These are phyloP conservation scores for Mamestra brassicae DNA, from an alignment of 2,888 invertebrate genomes.

Conservation along the genomic window DNA sequence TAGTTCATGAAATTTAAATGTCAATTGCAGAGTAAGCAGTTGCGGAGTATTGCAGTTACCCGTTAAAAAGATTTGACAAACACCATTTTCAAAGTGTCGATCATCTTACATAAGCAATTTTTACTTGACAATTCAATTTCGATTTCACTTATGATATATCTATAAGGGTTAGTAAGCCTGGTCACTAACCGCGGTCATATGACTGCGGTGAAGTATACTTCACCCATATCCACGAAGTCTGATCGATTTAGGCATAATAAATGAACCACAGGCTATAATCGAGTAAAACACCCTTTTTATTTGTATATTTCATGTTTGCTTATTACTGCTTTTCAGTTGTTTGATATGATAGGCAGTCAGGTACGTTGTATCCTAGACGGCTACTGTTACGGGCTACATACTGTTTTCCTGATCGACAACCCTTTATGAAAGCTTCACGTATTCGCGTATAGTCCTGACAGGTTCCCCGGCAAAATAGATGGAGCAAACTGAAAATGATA, in stretches of 20 bases:
- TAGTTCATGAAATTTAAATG: too few species aligned
- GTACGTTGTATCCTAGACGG: slow-evolving; percentile 8
- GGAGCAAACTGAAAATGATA: not conserved
- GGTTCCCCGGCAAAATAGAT: slow-evolving; percentile 11
- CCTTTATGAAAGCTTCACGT: slow-evolving; percentile 14
- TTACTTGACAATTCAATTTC: too few species aligned
- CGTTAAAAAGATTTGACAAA: too few species aligned
- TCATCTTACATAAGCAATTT: too few species aligned
- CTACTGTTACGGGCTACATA: not conserved
- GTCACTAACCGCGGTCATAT: not conserved
- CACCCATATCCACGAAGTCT: not conserved
- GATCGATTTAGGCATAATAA: slow-evolving; percentile 54
- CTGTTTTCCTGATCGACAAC: slow-evolving; percentile 24
- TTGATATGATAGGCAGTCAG: slow-evolving; percentile 47
- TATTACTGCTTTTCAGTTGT: slow-evolving; percentile 31
- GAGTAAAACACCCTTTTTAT: slow-evolving; percentile 4
- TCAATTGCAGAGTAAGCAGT: too few species aligned
- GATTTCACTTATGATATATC: too few species aligned
- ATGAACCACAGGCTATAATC: slow-evolving; percentile 32
- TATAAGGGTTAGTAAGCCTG: too few species aligned
- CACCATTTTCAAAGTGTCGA: too few species aligned
- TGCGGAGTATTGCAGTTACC: too few species aligned
- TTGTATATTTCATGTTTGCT: slow-evolving; percentile 14
- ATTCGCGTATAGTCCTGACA: slow-evolving; percentile 8
- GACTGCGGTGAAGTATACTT: not conserved